phyloP scores from a whole-genome alignment of 2,797 vertebrate genomes.

The Lophotriccus pileatus region DNA sequence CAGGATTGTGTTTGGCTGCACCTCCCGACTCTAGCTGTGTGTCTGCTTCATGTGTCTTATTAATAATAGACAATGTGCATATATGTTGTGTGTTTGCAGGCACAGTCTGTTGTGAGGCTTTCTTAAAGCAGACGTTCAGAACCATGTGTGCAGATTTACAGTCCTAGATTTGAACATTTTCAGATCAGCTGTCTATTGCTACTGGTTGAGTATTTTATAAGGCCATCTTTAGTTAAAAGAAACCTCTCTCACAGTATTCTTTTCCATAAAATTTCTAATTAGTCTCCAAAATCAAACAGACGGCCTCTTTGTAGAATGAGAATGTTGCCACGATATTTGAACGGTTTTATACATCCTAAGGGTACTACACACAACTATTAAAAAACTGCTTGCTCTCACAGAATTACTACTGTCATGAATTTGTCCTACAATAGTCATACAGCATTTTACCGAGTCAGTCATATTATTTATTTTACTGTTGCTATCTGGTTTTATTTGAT shows the following conservation, averaged over 20 bases:
- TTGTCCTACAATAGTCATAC: neutral
- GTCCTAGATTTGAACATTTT: neutral
- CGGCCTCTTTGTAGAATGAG: neutral
- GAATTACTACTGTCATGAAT: neutral
- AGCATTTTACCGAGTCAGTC: neutral
- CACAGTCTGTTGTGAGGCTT: neutral
- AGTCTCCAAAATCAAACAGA: neutral
- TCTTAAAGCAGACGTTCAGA: neutral
- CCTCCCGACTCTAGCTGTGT: neutral
- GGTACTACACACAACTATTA: neutral
- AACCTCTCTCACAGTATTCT: neutral
- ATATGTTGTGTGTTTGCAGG: neutral
- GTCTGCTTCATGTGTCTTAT: neutral
- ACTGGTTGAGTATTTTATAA: neutral
- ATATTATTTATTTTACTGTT: neutral
- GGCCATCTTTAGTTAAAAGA: neutral
- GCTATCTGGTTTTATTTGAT: neutral
- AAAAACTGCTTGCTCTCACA: neutral
- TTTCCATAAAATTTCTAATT: neutral
- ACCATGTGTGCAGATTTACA: accelerated
- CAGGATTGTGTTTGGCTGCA: neutral
- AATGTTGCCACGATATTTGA: neutral
- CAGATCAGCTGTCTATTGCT: neutral
- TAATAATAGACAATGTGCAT: neutral
- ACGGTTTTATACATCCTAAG: neutral